These are phyloP conservation scores for Trichechus manatus DNA, from an alignment of 2,113 vertebrate species.

Conservation along the genomic window DNA sequence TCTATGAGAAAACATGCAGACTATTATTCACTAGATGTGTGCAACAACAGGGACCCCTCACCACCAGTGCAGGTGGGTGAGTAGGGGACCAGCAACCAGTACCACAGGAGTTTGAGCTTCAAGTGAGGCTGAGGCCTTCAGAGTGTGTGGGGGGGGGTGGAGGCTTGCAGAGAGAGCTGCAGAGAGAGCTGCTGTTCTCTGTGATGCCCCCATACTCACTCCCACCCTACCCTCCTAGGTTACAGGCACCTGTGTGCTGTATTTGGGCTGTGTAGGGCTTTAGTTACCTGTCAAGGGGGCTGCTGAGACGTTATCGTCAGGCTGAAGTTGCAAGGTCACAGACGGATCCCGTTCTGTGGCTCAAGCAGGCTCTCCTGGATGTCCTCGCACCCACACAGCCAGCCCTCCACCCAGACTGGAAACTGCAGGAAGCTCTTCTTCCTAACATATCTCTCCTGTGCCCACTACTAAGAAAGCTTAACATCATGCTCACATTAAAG, in stretches of 20 bases:
- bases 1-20: background rate
- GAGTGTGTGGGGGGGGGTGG: too few species aligned
- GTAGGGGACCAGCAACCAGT: background rate
- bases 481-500: background rate
- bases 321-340: background rate
- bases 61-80: background rate
- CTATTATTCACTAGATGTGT: background rate
- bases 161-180: background rate
- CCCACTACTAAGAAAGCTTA: constrained; percentile 54
- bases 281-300: background rate
- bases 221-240: background rate
- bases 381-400: background rate
- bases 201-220: rapidly evolving
- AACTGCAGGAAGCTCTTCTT: background rate
- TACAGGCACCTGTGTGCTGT: background rate
- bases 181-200: background rate
- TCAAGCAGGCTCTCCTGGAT: background rate
- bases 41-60: background rate
- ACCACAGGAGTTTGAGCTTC: background rate
- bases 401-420: background rate
- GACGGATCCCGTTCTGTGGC: background rate
- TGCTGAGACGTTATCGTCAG: background rate
- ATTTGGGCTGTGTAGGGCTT: background rate
- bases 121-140: background rate
- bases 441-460: background rate